Evolutionary conservation across 2,888 invertebrate species (phyloP).

Genomic region (Lasioglossum leucozonium): DNA sequence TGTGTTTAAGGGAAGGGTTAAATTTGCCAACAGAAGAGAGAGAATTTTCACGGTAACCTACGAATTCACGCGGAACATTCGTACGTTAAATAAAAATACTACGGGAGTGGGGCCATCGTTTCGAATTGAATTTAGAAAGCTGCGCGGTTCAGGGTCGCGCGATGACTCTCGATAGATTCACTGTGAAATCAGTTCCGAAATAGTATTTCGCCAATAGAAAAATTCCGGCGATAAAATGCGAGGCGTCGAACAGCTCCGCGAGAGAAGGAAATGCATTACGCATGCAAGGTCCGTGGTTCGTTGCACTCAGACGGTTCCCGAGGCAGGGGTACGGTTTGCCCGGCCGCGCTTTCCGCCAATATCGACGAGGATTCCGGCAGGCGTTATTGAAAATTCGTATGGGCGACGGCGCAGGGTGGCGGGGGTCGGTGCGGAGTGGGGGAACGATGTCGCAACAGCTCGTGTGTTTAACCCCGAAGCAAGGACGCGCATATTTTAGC

Average conservation of each 20-base stretch:
- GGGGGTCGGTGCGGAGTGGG: constrained; percentile 11
- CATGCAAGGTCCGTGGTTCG: constrained; percentile 26
- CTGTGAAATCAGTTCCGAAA: constrained; percentile 5
- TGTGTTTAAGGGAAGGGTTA: no score
- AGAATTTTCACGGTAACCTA: neutral
- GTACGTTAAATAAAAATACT: neutral
- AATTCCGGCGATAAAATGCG: constrained; percentile 3
- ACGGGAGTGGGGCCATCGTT: no score
- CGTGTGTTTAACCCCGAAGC: constrained; percentile 62
- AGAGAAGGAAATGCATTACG: neutral
- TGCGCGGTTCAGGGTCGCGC: neutral
- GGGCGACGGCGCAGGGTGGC: constrained; percentile 33
- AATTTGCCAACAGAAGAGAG: neutral
- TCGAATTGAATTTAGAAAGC: neutral
- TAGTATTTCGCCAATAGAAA: constrained; percentile 8
- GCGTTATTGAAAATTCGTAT: constrained; percentile 70
- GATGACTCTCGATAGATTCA: neutral
- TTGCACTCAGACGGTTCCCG: constrained; percentile 16
- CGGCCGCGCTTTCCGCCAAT: constrained; percentile 47
- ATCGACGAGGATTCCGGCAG: constrained; percentile 44
- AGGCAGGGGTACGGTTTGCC: constrained; percentile 16
- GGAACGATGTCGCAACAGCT: constrained; percentile 49
- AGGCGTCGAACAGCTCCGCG: neutral
- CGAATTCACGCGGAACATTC: neutral
- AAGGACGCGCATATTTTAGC: constrained; percentile 59